Evolutionary conservation across 1,140 invertebrate species (phyloP).

Genomic region (Scylla paramamosain): DNA sequence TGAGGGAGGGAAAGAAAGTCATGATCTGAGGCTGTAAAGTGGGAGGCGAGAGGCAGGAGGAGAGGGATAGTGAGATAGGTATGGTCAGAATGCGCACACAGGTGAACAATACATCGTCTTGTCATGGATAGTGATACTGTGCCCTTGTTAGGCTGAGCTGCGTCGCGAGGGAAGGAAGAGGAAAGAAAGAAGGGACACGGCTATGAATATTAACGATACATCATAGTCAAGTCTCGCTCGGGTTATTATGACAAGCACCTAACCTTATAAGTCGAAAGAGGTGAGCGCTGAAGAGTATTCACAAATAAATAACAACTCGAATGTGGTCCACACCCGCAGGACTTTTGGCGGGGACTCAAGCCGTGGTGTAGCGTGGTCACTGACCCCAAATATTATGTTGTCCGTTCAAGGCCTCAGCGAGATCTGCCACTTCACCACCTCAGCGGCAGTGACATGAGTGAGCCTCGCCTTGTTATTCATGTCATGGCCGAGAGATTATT

Average conservation of each 20-base stretch:
- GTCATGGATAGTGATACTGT: neutral
- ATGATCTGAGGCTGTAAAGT: neutral
- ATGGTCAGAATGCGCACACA: neutral
- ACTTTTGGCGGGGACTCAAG: neutral
- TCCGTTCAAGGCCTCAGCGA: neutral
- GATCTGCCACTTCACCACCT: neutral
- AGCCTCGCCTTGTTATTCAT: neutral
- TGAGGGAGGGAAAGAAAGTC: neutral
- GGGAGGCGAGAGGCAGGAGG: neutral
- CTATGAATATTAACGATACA: too few species aligned
- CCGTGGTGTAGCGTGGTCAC: neutral
- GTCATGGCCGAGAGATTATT: neutral
- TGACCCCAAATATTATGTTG: conserved; percentile 5
- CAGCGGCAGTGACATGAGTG: neutral
- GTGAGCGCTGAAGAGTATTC: neutral
- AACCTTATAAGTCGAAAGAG: neutral
- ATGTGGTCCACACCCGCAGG: neutral
- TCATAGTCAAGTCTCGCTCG: too few species aligned
- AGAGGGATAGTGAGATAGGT: neutral
- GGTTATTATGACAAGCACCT: neutral
- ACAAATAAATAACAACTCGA: neutral
- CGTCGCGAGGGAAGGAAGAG: neutral
- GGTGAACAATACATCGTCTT: neutral
- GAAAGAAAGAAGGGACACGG: neutral
- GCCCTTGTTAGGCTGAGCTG: neutral